Evolutionary conservation across 1,140 invertebrate genomes (phyloP).

Genomic region (Brachionus manjavacas): DNA sequence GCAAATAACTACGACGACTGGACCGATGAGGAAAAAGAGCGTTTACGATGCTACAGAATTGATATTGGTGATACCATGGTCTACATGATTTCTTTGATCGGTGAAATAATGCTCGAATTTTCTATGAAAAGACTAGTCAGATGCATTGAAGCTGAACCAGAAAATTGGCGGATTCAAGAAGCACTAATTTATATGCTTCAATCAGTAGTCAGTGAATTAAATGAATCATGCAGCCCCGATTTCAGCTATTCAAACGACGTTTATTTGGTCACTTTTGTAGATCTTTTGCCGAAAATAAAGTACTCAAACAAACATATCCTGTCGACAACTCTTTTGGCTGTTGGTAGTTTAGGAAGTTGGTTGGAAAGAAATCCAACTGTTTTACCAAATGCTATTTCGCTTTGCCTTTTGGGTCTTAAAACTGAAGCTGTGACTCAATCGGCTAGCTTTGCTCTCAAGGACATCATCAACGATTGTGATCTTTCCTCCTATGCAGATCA

Average conservation of each 20-base stretch:
- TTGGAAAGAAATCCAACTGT: neutral
- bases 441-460: slow-evolving; percentile 38
- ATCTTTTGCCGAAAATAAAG: slow-evolving; percentile 31
- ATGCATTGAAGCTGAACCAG: neutral
- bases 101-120: slow-evolving; percentile 41
- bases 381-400: slow-evolving; percentile 35
- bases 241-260: slow-evolving; percentile 29
- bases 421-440: slow-evolving; percentile 40
- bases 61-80: slow-evolving; percentile 42
- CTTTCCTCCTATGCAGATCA: slow-evolving; percentile 8
- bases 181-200: slow-evolving; percentile 35
- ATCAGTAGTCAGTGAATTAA: slow-evolving; percentile 38
- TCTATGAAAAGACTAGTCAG: slow-evolving; percentile 7
- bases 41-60: slow-evolving; percentile 36
- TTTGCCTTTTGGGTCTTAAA: slow-evolving; percentile 35
- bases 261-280: slow-evolving; percentile 24
- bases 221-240: slow-evolving; percentile 40
- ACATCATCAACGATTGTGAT: slow-evolving; percentile 41
- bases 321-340: slow-evolving; percentile 35
- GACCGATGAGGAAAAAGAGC: slow-evolving; percentile 42
- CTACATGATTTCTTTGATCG: slow-evolving; percentile 36
- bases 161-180: slow-evolving; percentile 32
- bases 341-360: slow-evolving; percentile 39
- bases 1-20: slow-evolving; percentile 27
- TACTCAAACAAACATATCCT: slow-evolving; percentile 35